Conservation (phyloP, 2,113 vertebrate genomes). For the Mionectes macconnelli region DNA sequence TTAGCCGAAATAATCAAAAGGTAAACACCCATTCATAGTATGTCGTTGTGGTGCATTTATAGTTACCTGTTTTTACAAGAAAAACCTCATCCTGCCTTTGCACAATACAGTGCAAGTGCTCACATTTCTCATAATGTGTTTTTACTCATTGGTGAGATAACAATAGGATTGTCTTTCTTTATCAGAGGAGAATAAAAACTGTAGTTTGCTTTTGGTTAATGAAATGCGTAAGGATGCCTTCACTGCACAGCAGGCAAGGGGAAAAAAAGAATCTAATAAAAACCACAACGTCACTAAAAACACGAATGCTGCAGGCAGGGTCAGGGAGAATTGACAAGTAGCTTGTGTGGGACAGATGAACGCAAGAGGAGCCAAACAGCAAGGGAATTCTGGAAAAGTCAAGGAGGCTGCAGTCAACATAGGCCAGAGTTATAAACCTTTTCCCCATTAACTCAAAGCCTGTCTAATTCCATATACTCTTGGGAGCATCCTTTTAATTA, state of each 20-base stretch:
- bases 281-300: neutral
- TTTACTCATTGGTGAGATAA: neutral
- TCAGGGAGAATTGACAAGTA: neutral
- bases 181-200: neutral
- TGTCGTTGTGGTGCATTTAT: neutral
- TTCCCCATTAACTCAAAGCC: neutral
- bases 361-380: neutral
- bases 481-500: neutral
- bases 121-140: neutral
- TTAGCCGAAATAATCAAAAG: neutral
- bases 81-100: neutral
- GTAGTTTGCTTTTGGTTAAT: neutral
- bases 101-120: neutral
- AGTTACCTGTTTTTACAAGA: neutral
- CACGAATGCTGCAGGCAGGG: neutral
- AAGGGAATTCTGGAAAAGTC: neutral
- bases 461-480: neutral
- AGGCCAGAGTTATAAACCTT: neutral
- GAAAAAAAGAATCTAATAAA: neutral
- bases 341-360: neutral
- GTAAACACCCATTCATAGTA: fast-evolving
- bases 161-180: neutral
- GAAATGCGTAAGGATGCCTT: neutral
- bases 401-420: neutral
- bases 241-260: neutral